phyloP scores from a whole-genome alignment of 2,113 vertebrate genomes.

The Grammomys surdaster region DNA sequence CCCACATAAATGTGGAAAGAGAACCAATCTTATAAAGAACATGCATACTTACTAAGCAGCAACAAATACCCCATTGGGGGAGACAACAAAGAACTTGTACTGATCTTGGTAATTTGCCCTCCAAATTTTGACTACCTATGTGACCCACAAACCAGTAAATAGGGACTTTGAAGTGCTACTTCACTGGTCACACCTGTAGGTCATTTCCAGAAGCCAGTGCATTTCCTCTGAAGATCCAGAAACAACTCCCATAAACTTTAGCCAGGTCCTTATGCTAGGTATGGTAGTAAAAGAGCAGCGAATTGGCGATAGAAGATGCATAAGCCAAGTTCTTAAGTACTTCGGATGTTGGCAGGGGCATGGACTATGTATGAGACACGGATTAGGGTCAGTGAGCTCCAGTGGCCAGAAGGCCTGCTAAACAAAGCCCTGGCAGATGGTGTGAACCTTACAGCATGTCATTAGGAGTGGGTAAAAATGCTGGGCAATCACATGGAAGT shows the following conservation, averaged over 20 bases:
- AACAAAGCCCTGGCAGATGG: not conserved
- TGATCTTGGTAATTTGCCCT: not conserved
- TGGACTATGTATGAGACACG: not conserved
- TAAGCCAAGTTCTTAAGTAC: not conserved
- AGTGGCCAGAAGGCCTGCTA: not conserved
- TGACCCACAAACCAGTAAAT: not conserved
- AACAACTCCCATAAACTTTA: not conserved
- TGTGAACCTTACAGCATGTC: not conserved
- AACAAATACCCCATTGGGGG: not conserved
- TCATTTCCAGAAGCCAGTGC: slow-evolving; percentile 15
- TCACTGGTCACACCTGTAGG: not conserved
- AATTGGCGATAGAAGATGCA: not conserved
- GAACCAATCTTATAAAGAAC: not conserved
- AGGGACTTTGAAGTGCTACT: not conserved
- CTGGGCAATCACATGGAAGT: not conserved
- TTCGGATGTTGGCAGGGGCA: not conserved
- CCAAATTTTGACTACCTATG: not conserved
- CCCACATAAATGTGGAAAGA: not conserved
- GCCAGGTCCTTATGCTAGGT: not conserved
- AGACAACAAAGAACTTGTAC: not conserved
- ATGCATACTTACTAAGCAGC: not conserved
- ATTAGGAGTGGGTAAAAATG: not conserved
- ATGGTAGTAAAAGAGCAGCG: not conserved
- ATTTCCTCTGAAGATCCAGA: not conserved
- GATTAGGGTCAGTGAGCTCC: not conserved